phyloP scores from a whole-genome alignment of 1,140 invertebrate genomes.

The Ips nitidus region DNA sequence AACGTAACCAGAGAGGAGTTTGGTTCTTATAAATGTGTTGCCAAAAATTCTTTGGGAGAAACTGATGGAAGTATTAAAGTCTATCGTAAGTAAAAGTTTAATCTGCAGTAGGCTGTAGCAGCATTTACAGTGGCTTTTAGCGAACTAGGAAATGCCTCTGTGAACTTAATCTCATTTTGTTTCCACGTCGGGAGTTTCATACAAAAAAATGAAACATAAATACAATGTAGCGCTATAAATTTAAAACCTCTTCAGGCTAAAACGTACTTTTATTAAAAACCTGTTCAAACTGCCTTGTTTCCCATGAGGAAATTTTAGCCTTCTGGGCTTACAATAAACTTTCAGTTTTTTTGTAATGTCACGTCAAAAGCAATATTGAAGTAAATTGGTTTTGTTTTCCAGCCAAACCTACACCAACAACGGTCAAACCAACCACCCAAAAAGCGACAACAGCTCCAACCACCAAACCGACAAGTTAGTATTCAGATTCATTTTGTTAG shows the following conservation, averaged over 20 bases:
- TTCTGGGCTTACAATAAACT: neutral
- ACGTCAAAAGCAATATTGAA: neutral
- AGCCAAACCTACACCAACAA: no score
- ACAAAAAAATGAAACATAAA: constrained; percentile 5
- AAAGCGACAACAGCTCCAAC: no score
- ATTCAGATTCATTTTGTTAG: no score
- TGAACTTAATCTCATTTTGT: constrained; percentile 16
- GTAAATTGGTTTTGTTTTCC: no score
- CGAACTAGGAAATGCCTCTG: neutral
- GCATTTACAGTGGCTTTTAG: neutral
- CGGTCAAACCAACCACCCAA: no score
- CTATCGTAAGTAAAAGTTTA: constrained; percentile 65
- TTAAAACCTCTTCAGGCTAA: constrained; percentile 1
- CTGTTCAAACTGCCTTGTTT: constrained; percentile 5
- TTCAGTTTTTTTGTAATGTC: neutral
- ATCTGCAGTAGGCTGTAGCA: neutral
- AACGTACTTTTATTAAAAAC: constrained; percentile 3
- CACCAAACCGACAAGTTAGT: no score
- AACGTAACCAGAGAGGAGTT: constrained; percentile 68
- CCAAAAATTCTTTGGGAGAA: constrained; percentile 85
- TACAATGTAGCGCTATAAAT: neutral
- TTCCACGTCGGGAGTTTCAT: constrained; percentile 1
- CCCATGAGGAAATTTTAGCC: constrained; percentile 3
- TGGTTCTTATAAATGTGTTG: constrained; percentile 82
- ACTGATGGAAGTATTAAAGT: constrained; percentile 86